Conservation (phyloP, 2,113 vertebrate species). For the Microcebus lehilahytsara region DNA sequence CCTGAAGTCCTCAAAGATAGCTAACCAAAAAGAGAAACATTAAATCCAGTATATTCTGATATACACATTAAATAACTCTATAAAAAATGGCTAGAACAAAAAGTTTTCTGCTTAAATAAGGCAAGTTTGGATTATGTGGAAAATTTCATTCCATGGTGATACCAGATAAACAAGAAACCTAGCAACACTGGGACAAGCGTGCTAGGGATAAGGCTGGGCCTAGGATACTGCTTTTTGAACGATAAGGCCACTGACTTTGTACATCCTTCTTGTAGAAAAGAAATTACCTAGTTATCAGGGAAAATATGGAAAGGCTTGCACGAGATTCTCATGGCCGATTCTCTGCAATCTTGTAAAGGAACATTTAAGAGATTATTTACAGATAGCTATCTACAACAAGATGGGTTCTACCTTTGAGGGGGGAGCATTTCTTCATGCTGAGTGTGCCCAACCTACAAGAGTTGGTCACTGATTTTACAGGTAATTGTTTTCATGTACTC, state of each 20-base stretch:
- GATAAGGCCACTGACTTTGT: background rate
- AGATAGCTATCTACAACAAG: background rate
- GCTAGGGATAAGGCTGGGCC: background rate
- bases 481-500: background rate
- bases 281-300: background rate
- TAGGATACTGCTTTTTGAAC: background rate
- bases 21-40: background rate
- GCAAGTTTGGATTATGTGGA: conserved; percentile 6
- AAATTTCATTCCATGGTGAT: background rate
- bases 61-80: conserved; percentile 6
- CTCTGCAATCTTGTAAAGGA: background rate
- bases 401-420: background rate
- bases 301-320: background rate
- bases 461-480: background rate
- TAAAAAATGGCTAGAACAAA: conserved; percentile 1
- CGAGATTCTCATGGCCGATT: background rate
- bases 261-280: background rate
- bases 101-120: conserved; percentile 51
- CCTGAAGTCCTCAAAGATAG: conserved; percentile 8
- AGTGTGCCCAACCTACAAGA: background rate
- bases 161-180: background rate
- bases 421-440: background rate
- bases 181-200: background rate
- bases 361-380: background rate
- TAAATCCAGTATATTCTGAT: background rate